Evolutionary conservation across 2,797 vertebrate species (phyloP).

Genomic region (Bucorvus abyssinicus): DNA sequence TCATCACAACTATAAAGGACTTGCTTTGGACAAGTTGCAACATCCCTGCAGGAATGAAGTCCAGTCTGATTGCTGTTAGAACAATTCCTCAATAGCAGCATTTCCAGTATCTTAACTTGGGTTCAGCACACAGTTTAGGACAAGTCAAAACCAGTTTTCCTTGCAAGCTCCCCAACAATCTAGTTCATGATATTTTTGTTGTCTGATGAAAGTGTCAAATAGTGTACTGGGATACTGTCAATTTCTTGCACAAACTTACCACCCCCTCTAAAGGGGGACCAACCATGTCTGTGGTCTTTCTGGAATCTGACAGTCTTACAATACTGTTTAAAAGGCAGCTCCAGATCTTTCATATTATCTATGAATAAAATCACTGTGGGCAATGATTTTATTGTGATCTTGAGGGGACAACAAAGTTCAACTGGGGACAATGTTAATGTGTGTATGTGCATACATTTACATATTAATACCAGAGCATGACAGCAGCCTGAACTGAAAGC

Average conservation of each 20-base stretch:
- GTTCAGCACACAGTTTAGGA: neutral
- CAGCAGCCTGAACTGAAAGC: neutral
- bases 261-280: neutral
- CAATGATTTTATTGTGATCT: conserved; percentile 8
- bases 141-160: neutral
- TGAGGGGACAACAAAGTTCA: neutral
- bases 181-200: neutral
- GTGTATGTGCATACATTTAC: neutral
- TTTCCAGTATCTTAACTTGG: neutral
- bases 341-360: neutral
- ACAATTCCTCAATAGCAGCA: neutral
- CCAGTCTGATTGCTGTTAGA: neutral
- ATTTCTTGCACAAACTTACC: neutral
- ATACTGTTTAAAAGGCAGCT: neutral
- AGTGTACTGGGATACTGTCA: neutral
- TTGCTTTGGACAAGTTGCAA: neutral
- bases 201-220: neutral
- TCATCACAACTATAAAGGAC: neutral
- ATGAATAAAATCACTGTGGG: neutral
- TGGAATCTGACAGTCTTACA: neutral
- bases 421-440: neutral
- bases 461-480: neutral
- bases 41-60: neutral
- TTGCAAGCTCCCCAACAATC: neutral
- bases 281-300: neutral